phyloP scores from a whole-genome alignment of 2,113 vertebrate species.

The Anolis sagrei region DNA sequence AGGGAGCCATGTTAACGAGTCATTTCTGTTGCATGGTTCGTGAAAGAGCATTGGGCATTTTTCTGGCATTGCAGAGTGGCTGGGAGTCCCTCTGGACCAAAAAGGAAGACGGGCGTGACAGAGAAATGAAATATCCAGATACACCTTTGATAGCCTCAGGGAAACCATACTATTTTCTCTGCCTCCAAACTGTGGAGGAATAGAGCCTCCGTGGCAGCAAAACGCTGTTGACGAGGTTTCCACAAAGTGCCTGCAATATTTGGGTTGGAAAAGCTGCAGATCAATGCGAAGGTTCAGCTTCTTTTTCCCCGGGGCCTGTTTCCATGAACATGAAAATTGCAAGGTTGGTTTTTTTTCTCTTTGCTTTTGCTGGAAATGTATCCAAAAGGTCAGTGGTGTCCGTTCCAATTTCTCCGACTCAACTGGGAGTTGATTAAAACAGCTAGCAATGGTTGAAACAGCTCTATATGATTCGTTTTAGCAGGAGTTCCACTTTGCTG shows the following conservation, averaged over 20 bases:
- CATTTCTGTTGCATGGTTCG: too few species aligned
- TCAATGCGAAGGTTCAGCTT: too few species aligned
- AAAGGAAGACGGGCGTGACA: background rate
- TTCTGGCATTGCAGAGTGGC: background rate
- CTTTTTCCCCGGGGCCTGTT: background rate
- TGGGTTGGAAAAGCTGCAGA: background rate
- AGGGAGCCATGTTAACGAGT: too few species aligned
- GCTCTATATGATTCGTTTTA: constrained; percentile 71
- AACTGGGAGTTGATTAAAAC: constrained; percentile 76
- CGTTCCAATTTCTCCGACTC: constrained; percentile 71
- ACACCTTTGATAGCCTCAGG: background rate
- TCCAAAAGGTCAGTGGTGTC: constrained; percentile 69
- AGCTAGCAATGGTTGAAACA: constrained; percentile 61
- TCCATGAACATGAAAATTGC: constrained; percentile 42
- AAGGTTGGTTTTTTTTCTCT: too few species aligned
- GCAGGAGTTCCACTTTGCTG: constrained; percentile 62
- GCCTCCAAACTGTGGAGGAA: too few species aligned
- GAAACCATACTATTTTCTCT: background rate
- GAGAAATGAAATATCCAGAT: too few species aligned
- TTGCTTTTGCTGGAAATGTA: background rate
- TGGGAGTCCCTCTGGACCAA: background rate
- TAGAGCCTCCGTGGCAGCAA: background rate
- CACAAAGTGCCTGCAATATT: background rate
- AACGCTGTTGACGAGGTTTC: background rate
- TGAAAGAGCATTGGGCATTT: too few species aligned